Base-by-base conservation (phyloP, 2,888 invertebrate genomes). In the Beris chalybata region DNA sequence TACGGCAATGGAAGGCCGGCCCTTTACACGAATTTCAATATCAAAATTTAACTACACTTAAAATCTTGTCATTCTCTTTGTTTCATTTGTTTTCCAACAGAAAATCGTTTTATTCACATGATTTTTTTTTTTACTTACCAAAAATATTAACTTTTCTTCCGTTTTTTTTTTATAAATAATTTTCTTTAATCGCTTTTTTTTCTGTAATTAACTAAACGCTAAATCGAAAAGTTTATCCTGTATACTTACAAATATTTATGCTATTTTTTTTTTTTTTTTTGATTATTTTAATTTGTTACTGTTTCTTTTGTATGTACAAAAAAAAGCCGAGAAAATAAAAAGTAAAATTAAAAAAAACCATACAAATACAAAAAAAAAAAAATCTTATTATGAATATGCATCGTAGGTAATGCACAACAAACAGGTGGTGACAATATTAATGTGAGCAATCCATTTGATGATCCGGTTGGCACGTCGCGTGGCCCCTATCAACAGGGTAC, bases 401-500 rank as follows among this genome's bases (percentile, higher is more conserved):
- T 38, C 50, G 22, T 72, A 74, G 74, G 74, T 73, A 73, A 71
- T 77, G 76, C 76, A 75, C 77, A 76, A 76, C 73, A 72, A 70
- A 74, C 76, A 74, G 78, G 78, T 70, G 83, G 82, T 77, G 90
- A 90, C 86, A 91, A 91, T 84, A 88, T 91, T 80, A 91, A 86
- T 86, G 90, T 91, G 82, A 90, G 90, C 82, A 91, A 91, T 85
- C 92, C 91, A 74, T 91, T 92, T 85, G 91, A 91, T 83, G 92
- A 91, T 85, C 84, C 85, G 72, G 80, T 81, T 67, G 64, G 66
- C 68, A 77, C 76, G 74, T 76, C 72, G 66, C 72, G 73, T 72
- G 70, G 71, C 71, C 77, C 78, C 73, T 79, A 78, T 76, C 64
- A 32, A 47, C 78, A 77, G 72, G 74, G 74, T 71, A 75, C 82